Evolutionary conservation across 2,113 vertebrate species (phyloP).

Genomic region (Callipepla squamata): DNA sequence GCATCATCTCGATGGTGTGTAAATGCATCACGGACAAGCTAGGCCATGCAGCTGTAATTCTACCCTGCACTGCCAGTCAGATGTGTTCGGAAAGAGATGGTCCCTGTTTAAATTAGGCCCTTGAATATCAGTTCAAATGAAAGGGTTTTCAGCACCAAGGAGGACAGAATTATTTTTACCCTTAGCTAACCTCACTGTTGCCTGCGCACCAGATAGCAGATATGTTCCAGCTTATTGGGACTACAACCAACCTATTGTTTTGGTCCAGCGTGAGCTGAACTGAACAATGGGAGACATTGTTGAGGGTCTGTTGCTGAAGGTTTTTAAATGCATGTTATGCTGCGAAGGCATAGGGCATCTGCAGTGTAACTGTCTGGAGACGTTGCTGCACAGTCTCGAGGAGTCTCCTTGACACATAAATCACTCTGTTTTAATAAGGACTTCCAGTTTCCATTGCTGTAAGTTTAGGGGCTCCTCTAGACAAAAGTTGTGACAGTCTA

Average conservation of each 20-base stretch:
- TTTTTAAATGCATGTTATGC: not conserved
- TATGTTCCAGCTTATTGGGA: slow-evolving; percentile 31
- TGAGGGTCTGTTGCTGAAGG: not conserved
- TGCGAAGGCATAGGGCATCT: not conserved
- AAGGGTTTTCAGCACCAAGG: slow-evolving; percentile 67
- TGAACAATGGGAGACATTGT: slow-evolving; percentile 58
- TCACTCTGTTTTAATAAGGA: not conserved
- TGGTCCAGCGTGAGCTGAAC: not conserved
- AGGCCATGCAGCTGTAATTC: not conserved
- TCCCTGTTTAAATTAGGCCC: not conserved
- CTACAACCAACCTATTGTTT: slow-evolving; percentile 60
- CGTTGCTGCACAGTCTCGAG: not conserved
- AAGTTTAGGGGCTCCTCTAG: not conserved
- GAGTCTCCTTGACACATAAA: not conserved
- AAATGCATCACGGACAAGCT: not conserved
- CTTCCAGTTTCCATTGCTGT: not conserved
- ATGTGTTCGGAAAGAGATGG: not conserved
- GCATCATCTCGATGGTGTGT: not conserved
- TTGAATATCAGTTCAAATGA: not conserved
- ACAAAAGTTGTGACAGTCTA: not conserved
- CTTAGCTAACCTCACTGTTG: slow-evolving; percentile 40
- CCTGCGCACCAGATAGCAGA: slow-evolving; percentile 37
- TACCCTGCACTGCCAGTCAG: not conserved
- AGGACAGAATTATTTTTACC: slow-evolving; percentile 53
- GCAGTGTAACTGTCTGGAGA: not conserved